Conservation (phyloP, 2,888 invertebrate species). For the Tenthredo mesomela region DNA sequence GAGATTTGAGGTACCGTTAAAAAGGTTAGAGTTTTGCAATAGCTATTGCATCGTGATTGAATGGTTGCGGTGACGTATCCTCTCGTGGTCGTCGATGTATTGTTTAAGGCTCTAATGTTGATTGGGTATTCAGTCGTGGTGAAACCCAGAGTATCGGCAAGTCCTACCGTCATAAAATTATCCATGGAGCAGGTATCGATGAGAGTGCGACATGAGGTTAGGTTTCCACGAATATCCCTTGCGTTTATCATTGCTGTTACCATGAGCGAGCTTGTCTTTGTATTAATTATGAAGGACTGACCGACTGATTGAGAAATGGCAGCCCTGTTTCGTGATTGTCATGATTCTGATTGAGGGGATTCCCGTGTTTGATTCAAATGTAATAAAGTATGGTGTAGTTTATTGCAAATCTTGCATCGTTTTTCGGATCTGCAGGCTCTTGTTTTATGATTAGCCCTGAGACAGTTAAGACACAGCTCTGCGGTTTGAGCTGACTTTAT, state of each 20-base stretch:
- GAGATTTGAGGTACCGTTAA: constrained; percentile 53
- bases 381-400: constrained; percentile 46
- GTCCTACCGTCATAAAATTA: constrained; percentile 56
- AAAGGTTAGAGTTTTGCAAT: constrained; percentile 47
- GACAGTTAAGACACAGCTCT: constrained; percentile 48
- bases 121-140: background rate
- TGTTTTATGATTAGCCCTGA: constrained; percentile 36
- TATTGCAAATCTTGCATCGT: constrained; percentile 50
- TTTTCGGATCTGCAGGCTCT: constrained; percentile 11
- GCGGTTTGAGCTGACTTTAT: constrained; percentile 43
- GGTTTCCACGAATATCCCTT: background rate
- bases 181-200: constrained; percentile 56
- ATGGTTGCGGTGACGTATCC: constrained; percentile 36
- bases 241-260: constrained; percentile 35
- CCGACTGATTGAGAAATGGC: background rate
- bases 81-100: constrained; percentile 28
- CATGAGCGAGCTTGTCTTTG: background rate
- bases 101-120: constrained; percentile 54
- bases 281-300: constrained; percentile 9
- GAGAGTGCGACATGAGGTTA: constrained; percentile 46
- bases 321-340: background rate
- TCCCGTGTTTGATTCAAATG: background rate
- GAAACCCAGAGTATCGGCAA: constrained; percentile 32
- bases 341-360: background rate
- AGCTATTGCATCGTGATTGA: constrained; percentile 40